Evolutionary conservation across 64 coral and sea anemone genomes (phyloP).

Genomic region (Platygyra sinensis): DNA sequence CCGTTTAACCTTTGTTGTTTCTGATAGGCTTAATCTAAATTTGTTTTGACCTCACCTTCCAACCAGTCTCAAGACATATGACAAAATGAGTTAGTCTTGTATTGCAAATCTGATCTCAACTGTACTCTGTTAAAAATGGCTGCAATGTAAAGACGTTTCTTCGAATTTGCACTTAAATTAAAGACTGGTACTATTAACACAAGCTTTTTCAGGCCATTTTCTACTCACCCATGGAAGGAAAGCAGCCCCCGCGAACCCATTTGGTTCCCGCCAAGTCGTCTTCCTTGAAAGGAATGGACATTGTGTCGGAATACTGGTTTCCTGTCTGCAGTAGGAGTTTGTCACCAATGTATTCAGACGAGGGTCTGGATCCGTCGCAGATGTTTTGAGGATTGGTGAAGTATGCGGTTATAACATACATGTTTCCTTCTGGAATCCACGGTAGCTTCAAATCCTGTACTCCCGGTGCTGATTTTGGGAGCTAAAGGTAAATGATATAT

Average conservation of each 20-base stretch:
- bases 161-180: too few relatives aligned
- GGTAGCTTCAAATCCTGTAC: neutral
- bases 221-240: conserved; percentile 77
- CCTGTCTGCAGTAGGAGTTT: conserved; percentile 71
- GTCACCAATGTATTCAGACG: conserved; percentile 66
- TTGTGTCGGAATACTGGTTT: neutral
- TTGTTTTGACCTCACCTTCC: too few relatives aligned
- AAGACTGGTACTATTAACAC: too few relatives aligned
- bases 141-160: too few relatives aligned
- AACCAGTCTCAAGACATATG: too few relatives aligned
- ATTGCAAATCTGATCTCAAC: too few relatives aligned
- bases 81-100: too few relatives aligned
- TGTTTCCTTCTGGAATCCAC: conserved; percentile 71
- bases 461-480: conserved; percentile 11
- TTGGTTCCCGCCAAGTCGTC: conserved; percentile 65
- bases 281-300: conserved; percentile 79
- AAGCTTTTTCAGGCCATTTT: neutral
- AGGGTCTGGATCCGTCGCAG: conserved; percentile 48
- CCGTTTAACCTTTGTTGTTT: too few relatives aligned
- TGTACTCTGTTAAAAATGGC: too few relatives aligned
- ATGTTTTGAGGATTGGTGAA: conserved; percentile 72
- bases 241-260: conserved; percentile 83
- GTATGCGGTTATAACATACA: conserved; percentile 90
- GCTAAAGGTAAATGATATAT: neutral
- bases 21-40: too few relatives aligned